phyloP scores from a whole-genome alignment of 2,113 vertebrate species.

The Nothocercus julius region DNA sequence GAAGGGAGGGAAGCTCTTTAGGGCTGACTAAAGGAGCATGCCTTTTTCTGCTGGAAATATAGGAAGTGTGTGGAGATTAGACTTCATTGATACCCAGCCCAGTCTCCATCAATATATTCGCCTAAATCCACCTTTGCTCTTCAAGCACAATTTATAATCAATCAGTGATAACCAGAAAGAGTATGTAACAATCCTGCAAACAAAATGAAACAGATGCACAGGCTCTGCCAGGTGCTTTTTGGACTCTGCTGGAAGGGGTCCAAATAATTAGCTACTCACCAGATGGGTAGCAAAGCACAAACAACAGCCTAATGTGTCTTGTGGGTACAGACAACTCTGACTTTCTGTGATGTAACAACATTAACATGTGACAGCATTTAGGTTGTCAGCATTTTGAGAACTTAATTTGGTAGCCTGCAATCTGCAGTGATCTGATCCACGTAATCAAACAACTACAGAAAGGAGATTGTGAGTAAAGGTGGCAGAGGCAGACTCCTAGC shows the following conservation, averaged over 20 bases:
- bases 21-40: not conserved
- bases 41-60: not conserved
- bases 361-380: slow-evolving; percentile 49
- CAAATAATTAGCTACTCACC: slow-evolving; percentile 62
- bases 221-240: slow-evolving; percentile 43
- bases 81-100: not conserved
- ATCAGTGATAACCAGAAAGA: not conserved
- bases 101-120: not conserved
- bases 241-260: slow-evolving; percentile 28
- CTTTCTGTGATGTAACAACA: slow-evolving; percentile 42
- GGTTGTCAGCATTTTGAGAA: slow-evolving; percentile 34
- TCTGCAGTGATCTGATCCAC: not conserved
- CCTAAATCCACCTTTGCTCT: not conserved
- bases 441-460: not conserved
- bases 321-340: slow-evolving; percentile 34
- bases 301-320: slow-evolving; percentile 43
- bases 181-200: not conserved
- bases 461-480: not conserved
- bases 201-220: slow-evolving; percentile 27
- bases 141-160: slow-evolving; percentile 17
- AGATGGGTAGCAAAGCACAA: slow-evolving; percentile 63
- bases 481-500: not conserved
- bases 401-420: slow-evolving; percentile 19
- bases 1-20: not conserved
- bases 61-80: not conserved